phyloP scores from a whole-genome alignment of 2,797 vertebrate genomes.

The Eleutherodactylus coqui region DNA sequence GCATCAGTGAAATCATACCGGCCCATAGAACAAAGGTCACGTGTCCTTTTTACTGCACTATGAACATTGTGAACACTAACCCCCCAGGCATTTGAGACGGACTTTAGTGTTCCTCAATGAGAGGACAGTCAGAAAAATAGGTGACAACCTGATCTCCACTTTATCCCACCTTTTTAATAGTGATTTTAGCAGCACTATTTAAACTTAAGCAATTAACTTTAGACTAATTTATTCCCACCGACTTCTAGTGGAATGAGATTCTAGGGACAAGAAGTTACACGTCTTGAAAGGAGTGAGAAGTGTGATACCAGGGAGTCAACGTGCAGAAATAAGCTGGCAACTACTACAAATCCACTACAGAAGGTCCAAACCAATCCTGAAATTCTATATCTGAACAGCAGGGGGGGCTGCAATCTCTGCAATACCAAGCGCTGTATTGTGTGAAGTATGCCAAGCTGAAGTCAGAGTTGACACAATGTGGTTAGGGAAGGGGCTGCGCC shows the following conservation, averaged over 20 bases:
- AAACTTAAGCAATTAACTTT: no score
- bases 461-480: not conserved
- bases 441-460: not conserved
- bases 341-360: not conserved
- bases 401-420: not conserved
- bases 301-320: not conserved
- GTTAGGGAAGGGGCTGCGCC: not conserved
- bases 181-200: no score
- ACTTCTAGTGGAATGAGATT: no score
- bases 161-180: no score
- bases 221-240: no score
- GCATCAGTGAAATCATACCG: no score
- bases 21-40: no score
- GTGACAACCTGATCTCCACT: no score
- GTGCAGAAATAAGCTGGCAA: not conserved
- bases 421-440: not conserved
- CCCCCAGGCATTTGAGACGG: not conserved
- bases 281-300: no score
- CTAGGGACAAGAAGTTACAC: no score
- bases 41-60: no score
- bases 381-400: conserved; percentile 8
- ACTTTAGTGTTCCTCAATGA: not conserved
- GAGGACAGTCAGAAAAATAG: not conserved
- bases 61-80: no score
- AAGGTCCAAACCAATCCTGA: not conserved